Base-by-base conservation (phyloP, 2,113 vertebrate genomes). In the Ovis canadensis region DNA sequence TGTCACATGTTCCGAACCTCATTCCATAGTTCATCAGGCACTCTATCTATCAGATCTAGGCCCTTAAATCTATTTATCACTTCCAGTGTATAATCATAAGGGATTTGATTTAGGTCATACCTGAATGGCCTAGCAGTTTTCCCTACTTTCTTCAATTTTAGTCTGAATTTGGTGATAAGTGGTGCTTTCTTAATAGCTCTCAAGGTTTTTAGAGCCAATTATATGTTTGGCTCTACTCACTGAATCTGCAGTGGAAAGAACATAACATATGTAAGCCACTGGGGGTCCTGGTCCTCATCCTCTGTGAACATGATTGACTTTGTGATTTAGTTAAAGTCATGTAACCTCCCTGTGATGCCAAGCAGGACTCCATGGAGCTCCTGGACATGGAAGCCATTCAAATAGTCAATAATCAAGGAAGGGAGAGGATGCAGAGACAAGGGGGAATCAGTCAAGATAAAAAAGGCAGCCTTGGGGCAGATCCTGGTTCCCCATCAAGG, bases 181-280 rank as follows among this genome's bases (percentile, higher is more conserved):
- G 36, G 17, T 9, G 6, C 64, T 85, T 86, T 7, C 7, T 17
- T 62, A 86, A 29, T 36, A 74, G 31, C 45, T 82, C n/a, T 83
- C 83, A 29, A 88, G 77, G 11, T 13, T 48, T 13, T 71, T 77
- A 80, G 27, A 54, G 33, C 2, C 54, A 48, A 60, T 90, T 52
- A 16, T 14, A 43, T 36, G 33, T 54, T 7, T 6, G 23, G 25
- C n/a, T 54, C 1, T 2, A 82, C 3, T 48, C 19, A 7, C 1
- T 13, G 4, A 81, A 13, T 15, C n/a, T 23, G 3, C 33, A 43
- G 11, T 15, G 36, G 60, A 54, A 80, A 50, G 7, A 50, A 14
- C 3, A 21, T 1, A 6, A 7, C 5, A 12, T 7, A 11, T 3
- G 12, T 14, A 29, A 33, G 43, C 12, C 31, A 3, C 11, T 5